Evolutionary conservation across 2,888 invertebrate genomes (phyloP).

Genomic region (Arrhopalites spinosus): DNA sequence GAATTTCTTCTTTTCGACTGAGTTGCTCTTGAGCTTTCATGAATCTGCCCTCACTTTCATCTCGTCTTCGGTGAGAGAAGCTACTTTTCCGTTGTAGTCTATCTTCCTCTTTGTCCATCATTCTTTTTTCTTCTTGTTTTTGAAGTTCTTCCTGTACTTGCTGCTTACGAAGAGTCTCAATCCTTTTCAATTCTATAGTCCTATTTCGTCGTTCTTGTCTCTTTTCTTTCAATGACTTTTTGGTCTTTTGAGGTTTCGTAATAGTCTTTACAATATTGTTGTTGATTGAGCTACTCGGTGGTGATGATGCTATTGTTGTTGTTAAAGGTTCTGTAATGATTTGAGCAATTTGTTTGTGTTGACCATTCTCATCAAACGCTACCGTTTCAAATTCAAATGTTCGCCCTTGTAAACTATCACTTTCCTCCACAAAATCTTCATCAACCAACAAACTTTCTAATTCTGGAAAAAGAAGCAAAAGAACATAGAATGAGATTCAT

Average conservation of each 20-base stretch:
- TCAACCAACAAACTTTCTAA: slow-evolving; percentile 17
- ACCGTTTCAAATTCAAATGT: slow-evolving; percentile 29
- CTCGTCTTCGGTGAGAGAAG: not conserved
- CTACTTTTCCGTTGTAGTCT: not conserved
- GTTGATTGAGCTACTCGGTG: not conserved
- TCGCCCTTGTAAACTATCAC: slow-evolving; percentile 3
- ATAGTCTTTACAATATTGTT: not conserved
- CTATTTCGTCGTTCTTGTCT: not conserved
- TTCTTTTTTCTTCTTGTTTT: not conserved
- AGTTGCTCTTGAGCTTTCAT: slow-evolving; percentile 6
- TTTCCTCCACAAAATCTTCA: slow-evolving; percentile 20
- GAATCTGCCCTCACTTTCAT: not conserved
- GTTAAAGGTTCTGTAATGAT: slow-evolving; percentile 31
- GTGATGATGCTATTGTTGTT: not conserved
- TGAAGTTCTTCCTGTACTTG: not conserved
- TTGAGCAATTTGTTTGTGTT: slow-evolving; percentile 39
- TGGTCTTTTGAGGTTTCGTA: not conserved
- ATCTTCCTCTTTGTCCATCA: slow-evolving; percentile 1
- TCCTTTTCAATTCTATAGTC: not conserved
- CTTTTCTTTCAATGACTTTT: not conserved
- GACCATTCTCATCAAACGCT: slow-evolving; percentile 31
- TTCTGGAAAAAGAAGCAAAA: not conserved
- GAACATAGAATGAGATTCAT: too few species aligned
- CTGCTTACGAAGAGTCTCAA: not conserved
- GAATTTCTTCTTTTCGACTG: slow-evolving; percentile 30